These are phyloP conservation scores for Ips typographus DNA, from an alignment of 1,140 invertebrate species.

Conservation along the genomic window DNA sequence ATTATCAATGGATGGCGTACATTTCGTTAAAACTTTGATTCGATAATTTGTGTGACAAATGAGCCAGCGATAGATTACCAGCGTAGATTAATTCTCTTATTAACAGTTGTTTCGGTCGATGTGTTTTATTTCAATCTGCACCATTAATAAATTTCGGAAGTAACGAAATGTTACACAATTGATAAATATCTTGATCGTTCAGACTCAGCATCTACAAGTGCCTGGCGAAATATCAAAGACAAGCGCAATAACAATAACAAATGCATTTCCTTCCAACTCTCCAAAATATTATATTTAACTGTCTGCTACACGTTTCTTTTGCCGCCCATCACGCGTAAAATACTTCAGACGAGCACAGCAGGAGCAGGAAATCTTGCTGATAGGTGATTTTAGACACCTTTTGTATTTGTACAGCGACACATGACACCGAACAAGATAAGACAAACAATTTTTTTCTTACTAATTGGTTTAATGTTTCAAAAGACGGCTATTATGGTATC, in stretches of 20 bases:
- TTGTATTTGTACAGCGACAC: constrained; percentile 1
- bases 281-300: too few relatives aligned
- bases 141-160: too few relatives aligned
- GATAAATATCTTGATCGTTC: too few relatives aligned
- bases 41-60: constrained; percentile 24
- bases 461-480: constrained; percentile 23
- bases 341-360: not conserved
- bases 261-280: too few relatives aligned
- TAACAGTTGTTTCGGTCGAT: not conserved
- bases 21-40: constrained; percentile 17
- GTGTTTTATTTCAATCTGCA: too few relatives aligned
- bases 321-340: too few relatives aligned
- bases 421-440: constrained; percentile 9
- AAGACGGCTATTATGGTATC: not conserved
- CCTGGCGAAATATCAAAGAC: too few relatives aligned
- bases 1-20: constrained; percentile 19
- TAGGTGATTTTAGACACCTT: constrained; percentile 10
- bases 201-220: too few relatives aligned
- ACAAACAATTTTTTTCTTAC: constrained; percentile 10
- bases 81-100: not conserved
- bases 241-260: too few relatives aligned
- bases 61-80: constrained; percentile 5
- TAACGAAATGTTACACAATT: too few relatives aligned
- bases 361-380: constrained; percentile 1
- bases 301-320: too few relatives aligned